These are phyloP conservation scores for Synergus japonicus DNA, from an alignment of 2,888 invertebrate genomes.

Conservation along the genomic window DNA sequence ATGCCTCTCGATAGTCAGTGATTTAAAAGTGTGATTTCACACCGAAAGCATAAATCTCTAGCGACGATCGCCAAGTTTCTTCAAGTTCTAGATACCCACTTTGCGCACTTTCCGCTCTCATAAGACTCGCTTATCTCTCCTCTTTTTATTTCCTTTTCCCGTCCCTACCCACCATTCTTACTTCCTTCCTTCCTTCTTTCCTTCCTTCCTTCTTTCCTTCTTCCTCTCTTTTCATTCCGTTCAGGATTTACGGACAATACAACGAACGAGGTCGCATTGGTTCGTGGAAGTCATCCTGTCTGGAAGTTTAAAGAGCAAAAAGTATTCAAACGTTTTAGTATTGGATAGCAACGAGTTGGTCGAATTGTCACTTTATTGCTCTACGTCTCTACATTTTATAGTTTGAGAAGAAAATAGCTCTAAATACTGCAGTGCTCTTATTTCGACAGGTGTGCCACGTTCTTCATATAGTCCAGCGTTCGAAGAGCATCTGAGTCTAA, in stretches of 20 bases:
- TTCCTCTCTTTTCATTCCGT: background rate
- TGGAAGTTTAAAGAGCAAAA: background rate
- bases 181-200: background rate
- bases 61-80: constrained; percentile 52
- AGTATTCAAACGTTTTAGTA: background rate
- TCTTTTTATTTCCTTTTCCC: background rate
- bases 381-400: background rate
- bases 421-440: background rate
- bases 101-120: constrained; percentile 25
- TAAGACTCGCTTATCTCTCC: constrained; percentile 45
- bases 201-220: background rate
- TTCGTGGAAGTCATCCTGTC: background rate
- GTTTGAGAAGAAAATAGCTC: background rate
- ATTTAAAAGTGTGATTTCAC: constrained; percentile 70
- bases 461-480: background rate
- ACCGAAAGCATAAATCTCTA: constrained; percentile 63
- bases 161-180: background rate
- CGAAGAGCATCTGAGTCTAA: too few species aligned
- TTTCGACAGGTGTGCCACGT: background rate
- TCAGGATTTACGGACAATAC: background rate
- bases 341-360: background rate
- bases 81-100: constrained; percentile 53
- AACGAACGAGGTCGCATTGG: background rate
- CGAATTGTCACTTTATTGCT: background rate
- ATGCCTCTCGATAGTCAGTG: constrained; percentile 58